phyloP scores from a whole-genome alignment of 2,797 vertebrate species.

The Tenualosa ilisha region DNA sequence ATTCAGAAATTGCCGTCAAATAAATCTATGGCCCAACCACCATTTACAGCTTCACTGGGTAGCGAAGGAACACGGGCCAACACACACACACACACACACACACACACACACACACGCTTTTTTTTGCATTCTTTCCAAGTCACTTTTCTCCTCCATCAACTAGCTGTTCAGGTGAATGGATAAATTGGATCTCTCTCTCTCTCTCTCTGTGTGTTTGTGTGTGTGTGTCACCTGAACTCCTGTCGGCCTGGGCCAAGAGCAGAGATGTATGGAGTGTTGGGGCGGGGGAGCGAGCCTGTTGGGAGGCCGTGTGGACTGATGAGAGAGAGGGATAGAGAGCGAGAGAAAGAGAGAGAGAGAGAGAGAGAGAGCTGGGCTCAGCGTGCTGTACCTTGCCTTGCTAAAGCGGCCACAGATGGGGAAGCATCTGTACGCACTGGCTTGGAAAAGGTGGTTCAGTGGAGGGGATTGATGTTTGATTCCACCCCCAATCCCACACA shows the following conservation, averaged over 20 bases:
- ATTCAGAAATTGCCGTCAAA: not conserved
- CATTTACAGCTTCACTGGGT: not conserved
- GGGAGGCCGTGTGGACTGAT: not conserved
- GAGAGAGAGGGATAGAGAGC: not conserved
- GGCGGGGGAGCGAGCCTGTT: not conserved
- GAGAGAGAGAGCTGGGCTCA: not conserved
- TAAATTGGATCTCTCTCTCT: not conserved
- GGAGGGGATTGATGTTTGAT: slow-evolving; percentile 62
- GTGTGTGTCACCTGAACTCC: not conserved
- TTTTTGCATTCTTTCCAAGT: not conserved
- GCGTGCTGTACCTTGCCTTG: slow-evolving; percentile 11
- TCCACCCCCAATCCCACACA: slow-evolving; percentile 31
- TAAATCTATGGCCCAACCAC: not conserved
- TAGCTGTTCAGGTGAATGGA: slow-evolving; percentile 2
- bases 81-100: slow-evolving; percentile 33
- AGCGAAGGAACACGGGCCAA: not conserved
- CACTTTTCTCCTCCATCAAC: not conserved
- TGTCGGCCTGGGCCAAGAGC: not conserved
- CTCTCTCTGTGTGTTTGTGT: not conserved
- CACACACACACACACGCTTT: slow-evolving; percentile 23
- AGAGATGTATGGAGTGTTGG: not conserved
- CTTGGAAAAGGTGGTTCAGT: slow-evolving; percentile 61
- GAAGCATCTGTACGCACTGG: slow-evolving; percentile 63
- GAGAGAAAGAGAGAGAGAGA: not conserved
- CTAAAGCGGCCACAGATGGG: slow-evolving; percentile 62